Evolutionary conservation across 2,888 invertebrate species (phyloP).

Genomic region (Amphimallon solstitiale): DNA sequence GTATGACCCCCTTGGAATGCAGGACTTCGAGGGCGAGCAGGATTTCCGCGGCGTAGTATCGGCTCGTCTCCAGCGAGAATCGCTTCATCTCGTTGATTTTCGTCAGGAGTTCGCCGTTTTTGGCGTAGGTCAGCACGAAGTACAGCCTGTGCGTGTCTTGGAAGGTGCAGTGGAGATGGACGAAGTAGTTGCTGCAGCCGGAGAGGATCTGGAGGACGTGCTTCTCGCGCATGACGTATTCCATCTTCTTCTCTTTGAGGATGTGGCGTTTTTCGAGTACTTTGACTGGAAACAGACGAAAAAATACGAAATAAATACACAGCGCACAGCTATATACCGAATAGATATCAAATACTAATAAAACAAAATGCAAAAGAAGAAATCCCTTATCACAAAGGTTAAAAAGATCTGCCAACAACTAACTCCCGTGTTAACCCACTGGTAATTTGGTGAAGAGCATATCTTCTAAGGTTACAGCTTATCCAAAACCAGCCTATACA

Average conservation of each 20-base stretch:
- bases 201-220: slow-evolving; percentile 90
- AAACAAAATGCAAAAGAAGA: too few species aligned
- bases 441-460: too few species aligned
- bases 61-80: slow-evolving; percentile 88
- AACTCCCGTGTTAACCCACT: too few species aligned
- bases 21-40: slow-evolving; percentile 91
- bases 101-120: slow-evolving; percentile 92
- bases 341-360: too few species aligned
- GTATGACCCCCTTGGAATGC: slow-evolving; percentile 88
- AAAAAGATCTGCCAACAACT: too few species aligned
- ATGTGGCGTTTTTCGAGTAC: slow-evolving; percentile 97
- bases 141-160: slow-evolving; percentile 93
- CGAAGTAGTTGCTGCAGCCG: slow-evolving; percentile 86
- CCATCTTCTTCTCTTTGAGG: slow-evolving; percentile 90
- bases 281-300: slow-evolving; percentile 80
- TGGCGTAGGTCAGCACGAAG: slow-evolving; percentile 95
- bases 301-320: too few species aligned
- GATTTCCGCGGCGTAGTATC: slow-evolving; percentile 95
- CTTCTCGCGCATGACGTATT: slow-evolving; percentile 93
- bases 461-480: too few species aligned
- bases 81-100: slow-evolving; percentile 91
- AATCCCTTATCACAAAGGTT: too few species aligned
- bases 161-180: slow-evolving; percentile 94
- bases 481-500: too few species aligned
- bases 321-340: too few species aligned